Base-by-base conservation (phyloP, 2,888 invertebrate species). In the Drosophila parthenogenetica region DNA sequence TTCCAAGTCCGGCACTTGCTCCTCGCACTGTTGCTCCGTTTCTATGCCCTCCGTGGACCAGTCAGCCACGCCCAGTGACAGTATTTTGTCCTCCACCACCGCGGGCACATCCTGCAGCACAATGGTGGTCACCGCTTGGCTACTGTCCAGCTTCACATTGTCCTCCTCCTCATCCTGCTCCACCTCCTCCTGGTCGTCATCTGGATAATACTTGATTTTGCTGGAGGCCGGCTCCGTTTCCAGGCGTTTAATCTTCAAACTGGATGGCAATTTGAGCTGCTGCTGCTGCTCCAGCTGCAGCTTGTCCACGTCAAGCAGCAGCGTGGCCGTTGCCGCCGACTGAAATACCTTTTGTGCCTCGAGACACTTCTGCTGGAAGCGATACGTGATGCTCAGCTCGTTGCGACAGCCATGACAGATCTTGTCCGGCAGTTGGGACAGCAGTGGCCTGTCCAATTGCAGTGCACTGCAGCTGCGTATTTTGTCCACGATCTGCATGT, bases 291-390 rank as follows among this genome's bases (percentile, higher is more conserved):
- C 80, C 46, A 82, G 49, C 14, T 73, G 50, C 17, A 66, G 35
- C 35, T 73, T 69, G 16, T 78, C 74, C 19, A 69, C 65, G 16
- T 69, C 72, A 19, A 74, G 29, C 16, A 79, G 54, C 61, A 81
- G 14, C 42, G 77, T 49, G 74, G 80, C 53, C 71, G 62, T 43
- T 5, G 61, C 40, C 2, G 80, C 70, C 2, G 78, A 66, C 35
- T 79, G 88, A 19, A 92, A 90, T 4, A 92, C 86, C 3, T 90
- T 86, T 40, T 88, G 87, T 0, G 92, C 90, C n/a, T 89, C 85
- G 40, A 90, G 85, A 45, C 92, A 92, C 55, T 91, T 92, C 39
- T 87, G 89, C 0, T 89, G 90, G 66, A 92, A 92, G 22, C 90
- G 87, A 73, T 90, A 92, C 3, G 92, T 90, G 2, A 89, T 80